Conservation (phyloP, 2,113 vertebrate genomes). For the Symphodus melops region DNA sequence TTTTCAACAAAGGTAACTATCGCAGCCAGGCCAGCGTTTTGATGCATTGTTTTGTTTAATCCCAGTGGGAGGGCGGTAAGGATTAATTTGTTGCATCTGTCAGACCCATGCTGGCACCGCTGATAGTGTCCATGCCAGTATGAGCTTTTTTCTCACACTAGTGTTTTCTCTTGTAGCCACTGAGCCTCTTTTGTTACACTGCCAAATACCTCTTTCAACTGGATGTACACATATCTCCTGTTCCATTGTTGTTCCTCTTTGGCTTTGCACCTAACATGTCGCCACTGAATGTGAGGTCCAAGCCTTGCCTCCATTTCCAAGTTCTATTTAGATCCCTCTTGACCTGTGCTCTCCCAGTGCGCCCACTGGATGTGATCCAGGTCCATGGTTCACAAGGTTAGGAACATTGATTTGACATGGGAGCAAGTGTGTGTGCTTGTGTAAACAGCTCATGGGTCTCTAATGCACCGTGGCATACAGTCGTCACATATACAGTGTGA, state of each 20-base stretch:
- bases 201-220: conserved; percentile 68
- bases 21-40: conserved; percentile 54
- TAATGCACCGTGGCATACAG: conserved; percentile 55
- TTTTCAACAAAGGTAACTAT: conserved; percentile 58
- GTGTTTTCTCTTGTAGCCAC: conserved; percentile 59
- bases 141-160: conserved; percentile 55
- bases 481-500: conserved; percentile 44
- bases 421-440: conserved; percentile 57
- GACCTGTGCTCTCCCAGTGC: conserved; percentile 49
- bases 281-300: conserved; percentile 32
- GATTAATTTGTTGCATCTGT: conserved; percentile 79
- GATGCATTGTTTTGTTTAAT: conserved; percentile 74
- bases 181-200: conserved; percentile 52
- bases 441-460: conserved; percentile 52
- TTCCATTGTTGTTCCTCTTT: conserved; percentile 58
- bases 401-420: conserved; percentile 68
- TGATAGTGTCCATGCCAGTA: conserved; percentile 69
- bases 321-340: conserved; percentile 55
- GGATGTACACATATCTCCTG: conserved; percentile 65
- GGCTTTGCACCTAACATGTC: conserved; percentile 44
- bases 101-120: conserved; percentile 64
- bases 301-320: conserved; percentile 22
- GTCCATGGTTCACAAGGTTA: conserved; percentile 52
- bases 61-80: conserved; percentile 60
- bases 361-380: conserved; percentile 57